A percentile compares a stretch with the other conserved stretches of the same genome.
Evolutionary conservation across 2,888 invertebrate species (phyloP).

Genomic region (Drosophila anomalata): DNA sequence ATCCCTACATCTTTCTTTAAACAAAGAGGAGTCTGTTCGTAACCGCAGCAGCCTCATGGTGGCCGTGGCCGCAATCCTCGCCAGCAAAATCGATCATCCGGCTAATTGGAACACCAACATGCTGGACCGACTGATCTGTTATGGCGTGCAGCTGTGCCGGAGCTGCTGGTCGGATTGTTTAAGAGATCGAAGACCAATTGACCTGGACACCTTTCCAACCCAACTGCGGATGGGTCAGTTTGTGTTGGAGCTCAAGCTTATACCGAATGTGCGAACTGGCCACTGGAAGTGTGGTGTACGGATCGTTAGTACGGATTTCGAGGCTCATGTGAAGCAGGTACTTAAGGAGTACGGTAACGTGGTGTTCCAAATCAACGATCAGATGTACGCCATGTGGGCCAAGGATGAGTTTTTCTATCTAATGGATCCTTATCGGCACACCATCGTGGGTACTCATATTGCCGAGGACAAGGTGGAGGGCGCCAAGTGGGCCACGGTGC

Average conservation of each 20-base stretch:
- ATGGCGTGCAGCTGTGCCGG: conserved; percentile 76
- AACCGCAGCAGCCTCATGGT: conserved; percentile 77
- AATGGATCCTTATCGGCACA: conserved; percentile 81
- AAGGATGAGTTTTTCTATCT: conserved; percentile 78
- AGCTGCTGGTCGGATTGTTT: conserved; percentile 66
- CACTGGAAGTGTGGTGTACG: conserved; percentile 63
- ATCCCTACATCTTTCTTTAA: conserved; percentile 71
- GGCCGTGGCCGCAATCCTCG: conserved; percentile 70
- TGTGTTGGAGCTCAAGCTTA: conserved; percentile 58
- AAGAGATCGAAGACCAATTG: conserved; percentile 49
- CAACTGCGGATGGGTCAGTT: conserved; percentile 78
- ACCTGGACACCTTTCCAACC: conserved; percentile 75
- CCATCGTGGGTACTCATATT: conserved; percentile 46
- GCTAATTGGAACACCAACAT: conserved; percentile 78
- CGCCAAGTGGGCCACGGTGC: conserved; percentile 68
- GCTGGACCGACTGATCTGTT: conserved; percentile 78
- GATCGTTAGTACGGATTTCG: conserved; percentile 34
- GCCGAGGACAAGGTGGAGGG: conserved; percentile 20
- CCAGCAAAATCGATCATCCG: conserved; percentile 81
- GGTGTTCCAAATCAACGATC: conserved; percentile 78
- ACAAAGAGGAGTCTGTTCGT: conserved; percentile 59
- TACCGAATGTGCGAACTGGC: conserved; percentile 51
- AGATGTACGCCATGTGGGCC: conserved; percentile 79
- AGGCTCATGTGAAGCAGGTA: conserved; percentile 53
- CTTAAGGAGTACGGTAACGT: conserved; percentile 58